Evolutionary conservation across 2,113 vertebrate genomes (phyloP).

Genomic region (Hiodon alosoides): DNA sequence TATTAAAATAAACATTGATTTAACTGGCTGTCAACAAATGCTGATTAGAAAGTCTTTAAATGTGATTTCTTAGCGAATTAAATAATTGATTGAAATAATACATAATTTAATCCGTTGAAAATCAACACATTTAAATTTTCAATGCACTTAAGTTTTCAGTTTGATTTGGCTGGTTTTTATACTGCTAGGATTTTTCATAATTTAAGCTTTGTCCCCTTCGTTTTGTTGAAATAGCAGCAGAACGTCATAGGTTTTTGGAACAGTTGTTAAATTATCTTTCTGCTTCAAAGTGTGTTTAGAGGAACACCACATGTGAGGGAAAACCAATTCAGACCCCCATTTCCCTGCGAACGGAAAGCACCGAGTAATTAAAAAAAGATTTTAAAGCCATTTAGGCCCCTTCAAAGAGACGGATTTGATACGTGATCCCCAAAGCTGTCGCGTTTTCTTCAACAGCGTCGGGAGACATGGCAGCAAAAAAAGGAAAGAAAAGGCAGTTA

Average conservation of each 20-base stretch:
- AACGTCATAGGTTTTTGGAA: neutral
- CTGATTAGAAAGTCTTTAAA: constrained; percentile 5
- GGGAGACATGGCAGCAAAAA: neutral
- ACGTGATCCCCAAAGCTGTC: neutral
- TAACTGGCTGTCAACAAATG: neutral
- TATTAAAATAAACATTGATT: neutral
- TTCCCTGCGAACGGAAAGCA: constrained; percentile 33
- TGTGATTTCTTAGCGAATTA: neutral
- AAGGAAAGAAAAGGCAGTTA: constrained; percentile 22
- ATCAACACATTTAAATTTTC: neutral
- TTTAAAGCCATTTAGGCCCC: constrained; percentile 32
- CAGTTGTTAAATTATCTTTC: constrained; percentile 10
- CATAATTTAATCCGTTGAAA: constrained; percentile 10
- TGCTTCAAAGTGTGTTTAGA: constrained; percentile 9
- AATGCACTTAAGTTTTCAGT: neutral
- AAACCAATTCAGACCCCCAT: constrained; percentile 5
- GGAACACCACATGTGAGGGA: neutral
- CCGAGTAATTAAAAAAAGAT: constrained; percentile 29
- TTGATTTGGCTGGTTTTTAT: constrained; percentile 10
- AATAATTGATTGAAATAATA: constrained; percentile 12
- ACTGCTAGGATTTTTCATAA: constrained; percentile 16
- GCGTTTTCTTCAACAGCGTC: neutral
- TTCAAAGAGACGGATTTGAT: constrained; percentile 17
- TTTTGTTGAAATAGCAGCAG: constrained; percentile 1
- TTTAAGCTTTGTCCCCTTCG: constrained; percentile 13